A percentile compares a stretch with the other conserved stretches of the same genome.
These are phyloP conservation scores for Coleophora flavipennella DNA, from an alignment of 2,888 invertebrate species.

Conservation along the genomic window DNA sequence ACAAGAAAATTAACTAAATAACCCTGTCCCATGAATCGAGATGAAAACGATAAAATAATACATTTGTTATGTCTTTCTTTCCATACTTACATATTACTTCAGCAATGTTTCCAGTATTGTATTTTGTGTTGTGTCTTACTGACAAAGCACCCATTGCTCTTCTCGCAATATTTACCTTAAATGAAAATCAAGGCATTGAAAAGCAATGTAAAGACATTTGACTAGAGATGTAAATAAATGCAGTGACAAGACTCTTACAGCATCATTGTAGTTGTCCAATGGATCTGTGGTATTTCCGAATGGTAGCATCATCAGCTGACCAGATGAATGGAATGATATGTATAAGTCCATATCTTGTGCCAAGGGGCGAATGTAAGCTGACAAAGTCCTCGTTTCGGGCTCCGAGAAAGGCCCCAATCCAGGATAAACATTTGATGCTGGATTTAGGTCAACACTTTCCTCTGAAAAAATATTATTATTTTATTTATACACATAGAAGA, in stretches of 20 bases:
- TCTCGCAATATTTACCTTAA: slow-evolving; percentile 53
- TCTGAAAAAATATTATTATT: slow-evolving; percentile 23
- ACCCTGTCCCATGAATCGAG: too few relatives aligned
- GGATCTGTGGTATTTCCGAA: slow-evolving; percentile 76
- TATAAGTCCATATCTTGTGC: slow-evolving; percentile 72
- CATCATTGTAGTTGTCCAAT: slow-evolving; percentile 71
- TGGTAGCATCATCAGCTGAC: slow-evolving; percentile 78
- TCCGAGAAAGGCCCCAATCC: slow-evolving; percentile 81
- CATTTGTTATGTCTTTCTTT: too few relatives aligned
- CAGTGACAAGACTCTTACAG: slow-evolving; percentile 65
- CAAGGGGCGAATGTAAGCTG: slow-evolving; percentile 65
- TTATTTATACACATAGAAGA: neutral
- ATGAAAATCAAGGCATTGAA: too few relatives aligned
- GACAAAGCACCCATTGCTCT: slow-evolving; percentile 63
- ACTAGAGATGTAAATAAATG: too few relatives aligned
- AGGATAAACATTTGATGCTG: slow-evolving; percentile 76
- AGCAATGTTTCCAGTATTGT: slow-evolving; percentile 68
- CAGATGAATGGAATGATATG: slow-evolving; percentile 81
- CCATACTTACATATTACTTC: slow-evolving; percentile 66
- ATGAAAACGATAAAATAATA: too few relatives aligned
- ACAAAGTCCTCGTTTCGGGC: slow-evolving; percentile 70
- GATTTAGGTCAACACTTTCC: slow-evolving; percentile 67
- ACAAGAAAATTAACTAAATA: too few relatives aligned
- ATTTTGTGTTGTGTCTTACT: slow-evolving; percentile 58
- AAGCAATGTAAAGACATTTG: neutral